Evolutionary conservation across 2,113 vertebrate genomes (phyloP), one percentile per base, ranked within the genome.

Genomic region (Siphamia tubifer): DNA sequence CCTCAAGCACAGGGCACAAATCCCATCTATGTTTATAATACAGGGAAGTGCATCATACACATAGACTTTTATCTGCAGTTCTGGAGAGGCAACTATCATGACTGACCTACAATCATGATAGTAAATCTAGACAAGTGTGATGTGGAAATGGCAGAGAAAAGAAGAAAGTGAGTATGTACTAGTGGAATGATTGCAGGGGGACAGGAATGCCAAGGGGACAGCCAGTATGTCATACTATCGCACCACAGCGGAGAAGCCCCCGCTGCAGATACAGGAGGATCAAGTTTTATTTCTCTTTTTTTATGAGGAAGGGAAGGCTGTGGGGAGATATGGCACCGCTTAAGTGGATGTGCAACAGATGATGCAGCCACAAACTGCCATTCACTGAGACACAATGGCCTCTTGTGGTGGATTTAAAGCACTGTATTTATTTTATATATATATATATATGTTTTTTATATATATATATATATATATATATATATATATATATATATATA

Each of bases 221-320:
- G 61, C 51, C 61, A 62, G 52, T 1, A 6, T 60, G 73, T 80
- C 79, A 79, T 19, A 21, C 61, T 64, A 82, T 83, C 49, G 2
- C 45, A 36, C 0, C 19, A 16, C 56, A 49, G 11, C 77, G 52
- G 61, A 81, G 77, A 76, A 69, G 75, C 57, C 67, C 69, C 55
- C 20, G 8, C 23, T 39, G 49, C 52, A 81, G 77, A 84, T 69
- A 74, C 36, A 43, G 40, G 21, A 38, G 67, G 80, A 84, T 88
- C 79, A 44, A 34, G 57, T 89, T 85, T 77, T 84, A 74, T 77
- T 51, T 73, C 66, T 63, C 47, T 65, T 74, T 74, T 73, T 87
- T 83, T 70, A 85, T 40, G 43, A 74, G 73, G 49, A 65, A 39
- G 47, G 35, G 62, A 68, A 66, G 13, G 45, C 30, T 31, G 68